Evolutionary conservation across 2,113 vertebrate species (phyloP).

Genomic region (Pygoscelis adeliae): DNA sequence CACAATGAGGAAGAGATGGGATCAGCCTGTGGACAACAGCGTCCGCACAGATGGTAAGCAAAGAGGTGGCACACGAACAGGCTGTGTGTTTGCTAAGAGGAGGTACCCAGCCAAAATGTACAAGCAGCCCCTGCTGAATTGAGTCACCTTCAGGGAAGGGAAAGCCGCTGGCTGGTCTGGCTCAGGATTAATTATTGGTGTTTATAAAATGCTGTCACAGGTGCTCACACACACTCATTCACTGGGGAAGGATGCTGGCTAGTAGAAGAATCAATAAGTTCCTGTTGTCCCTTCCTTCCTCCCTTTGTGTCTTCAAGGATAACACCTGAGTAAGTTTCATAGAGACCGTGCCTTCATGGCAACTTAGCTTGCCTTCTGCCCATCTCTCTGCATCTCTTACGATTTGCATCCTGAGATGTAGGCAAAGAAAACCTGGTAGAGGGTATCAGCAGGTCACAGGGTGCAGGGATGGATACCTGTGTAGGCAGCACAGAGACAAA

Average conservation of each 20-base stretch:
- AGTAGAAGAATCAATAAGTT: background rate
- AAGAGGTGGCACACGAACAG: background rate
- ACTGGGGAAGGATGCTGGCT: background rate
- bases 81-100: background rate
- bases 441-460: rapidly evolving
- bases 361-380: background rate
- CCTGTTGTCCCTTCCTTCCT: background rate
- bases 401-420: background rate
- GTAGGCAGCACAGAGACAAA: background rate
- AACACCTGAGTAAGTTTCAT: background rate
- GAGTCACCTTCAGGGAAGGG: background rate
- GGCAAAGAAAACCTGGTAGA: background rate
- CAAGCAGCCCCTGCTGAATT: background rate
- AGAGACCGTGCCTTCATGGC: rapidly evolving
- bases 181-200: background rate
- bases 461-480: background rate
- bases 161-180: background rate
- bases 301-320: background rate
- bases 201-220: background rate
- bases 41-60: background rate
- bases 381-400: too few species aligned
- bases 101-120: background rate
- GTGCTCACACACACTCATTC: background rate
- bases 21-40: background rate
- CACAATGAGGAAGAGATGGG: background rate